Conservation (phyloP, 2,113 vertebrate species). For the Micromys minutus region DNA sequence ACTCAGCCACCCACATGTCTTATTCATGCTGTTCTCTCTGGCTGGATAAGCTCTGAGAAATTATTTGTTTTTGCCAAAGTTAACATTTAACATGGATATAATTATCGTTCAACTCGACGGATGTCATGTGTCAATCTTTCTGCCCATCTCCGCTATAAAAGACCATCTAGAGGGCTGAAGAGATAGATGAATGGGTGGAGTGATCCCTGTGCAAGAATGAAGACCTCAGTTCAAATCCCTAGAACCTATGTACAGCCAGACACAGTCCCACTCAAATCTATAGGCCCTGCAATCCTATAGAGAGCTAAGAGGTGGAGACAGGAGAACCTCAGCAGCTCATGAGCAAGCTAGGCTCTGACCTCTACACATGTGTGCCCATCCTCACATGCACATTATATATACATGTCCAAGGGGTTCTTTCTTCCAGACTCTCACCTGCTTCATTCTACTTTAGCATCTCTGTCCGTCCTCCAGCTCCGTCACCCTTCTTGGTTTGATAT, state of each 20-base stretch:
- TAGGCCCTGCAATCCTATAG: neutral
- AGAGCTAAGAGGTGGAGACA: neutral
- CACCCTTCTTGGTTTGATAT: neutral
- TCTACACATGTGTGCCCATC: neutral
- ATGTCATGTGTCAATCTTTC: neutral
- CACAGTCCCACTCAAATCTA: neutral
- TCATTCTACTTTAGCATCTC: neutral
- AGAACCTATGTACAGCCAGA: neutral
- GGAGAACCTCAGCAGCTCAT: neutral
- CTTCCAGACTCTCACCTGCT: neutral
- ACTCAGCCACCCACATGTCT: constrained; percentile 32
- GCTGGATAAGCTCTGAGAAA: constrained; percentile 48
- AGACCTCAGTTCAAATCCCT: neutral
- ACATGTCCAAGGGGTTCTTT: neutral
- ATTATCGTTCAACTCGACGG: constrained; percentile 31
- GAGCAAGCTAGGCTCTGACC: neutral
- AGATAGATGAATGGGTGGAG: neutral
- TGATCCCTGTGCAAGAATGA: neutral
- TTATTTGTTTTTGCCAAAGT: constrained; percentile 61
- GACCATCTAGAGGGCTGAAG: neutral
- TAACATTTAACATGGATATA: constrained; percentile 61
- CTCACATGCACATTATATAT: neutral
- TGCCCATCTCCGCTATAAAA: neutral
- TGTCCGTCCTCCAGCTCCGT: neutral
- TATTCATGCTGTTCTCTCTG: constrained; percentile 51